Evolutionary conservation across 92 coral and sea anemone genomes (phyloP).

Genomic region (Actinernus sp.): DNA sequence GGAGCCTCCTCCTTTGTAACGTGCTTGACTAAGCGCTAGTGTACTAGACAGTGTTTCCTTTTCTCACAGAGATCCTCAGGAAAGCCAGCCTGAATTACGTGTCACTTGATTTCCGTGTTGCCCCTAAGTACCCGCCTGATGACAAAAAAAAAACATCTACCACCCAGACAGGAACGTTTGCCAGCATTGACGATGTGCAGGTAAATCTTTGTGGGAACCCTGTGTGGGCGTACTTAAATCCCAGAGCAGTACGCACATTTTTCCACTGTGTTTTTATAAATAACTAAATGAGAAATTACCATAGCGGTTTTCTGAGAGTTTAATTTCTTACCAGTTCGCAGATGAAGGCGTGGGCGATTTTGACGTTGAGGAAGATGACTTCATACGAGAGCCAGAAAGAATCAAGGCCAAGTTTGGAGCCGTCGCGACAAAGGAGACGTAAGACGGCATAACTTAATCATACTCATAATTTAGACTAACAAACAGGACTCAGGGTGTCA

Average conservation of each 20-base stretch:
- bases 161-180: constrained; percentile 9
- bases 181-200: constrained; percentile 67
- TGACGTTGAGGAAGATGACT: constrained; percentile 75
- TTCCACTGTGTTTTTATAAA: too few relatives aligned
- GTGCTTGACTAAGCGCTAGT: too few relatives aligned
- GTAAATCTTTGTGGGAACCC: constrained; percentile 16
- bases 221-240: too few relatives aligned
- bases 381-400: constrained; percentile 63
- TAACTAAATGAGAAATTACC: too few relatives aligned
- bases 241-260: too few relatives aligned
- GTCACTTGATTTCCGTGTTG: constrained; percentile 41
- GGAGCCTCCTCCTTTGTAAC: too few relatives aligned
- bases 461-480: not conserved
- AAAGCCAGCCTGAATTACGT: constrained; percentile 32
- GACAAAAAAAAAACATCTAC: constrained; percentile 24
- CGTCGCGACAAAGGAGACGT: constrained; percentile 75
- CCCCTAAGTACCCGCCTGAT: too few relatives aligned
- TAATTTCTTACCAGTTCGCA: constrained; percentile 37
- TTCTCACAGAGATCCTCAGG: constrained; percentile 42
- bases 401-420: constrained; percentile 62
- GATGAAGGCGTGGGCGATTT: constrained; percentile 70
- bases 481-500: too few relatives aligned
- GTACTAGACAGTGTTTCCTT: too few relatives aligned
- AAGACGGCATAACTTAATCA: constrained; percentile 2
- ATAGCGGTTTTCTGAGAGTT: too few relatives aligned